phyloP scores from a whole-genome alignment of 2,888 invertebrate species.

The Ectemnius cavifrons region DNA sequence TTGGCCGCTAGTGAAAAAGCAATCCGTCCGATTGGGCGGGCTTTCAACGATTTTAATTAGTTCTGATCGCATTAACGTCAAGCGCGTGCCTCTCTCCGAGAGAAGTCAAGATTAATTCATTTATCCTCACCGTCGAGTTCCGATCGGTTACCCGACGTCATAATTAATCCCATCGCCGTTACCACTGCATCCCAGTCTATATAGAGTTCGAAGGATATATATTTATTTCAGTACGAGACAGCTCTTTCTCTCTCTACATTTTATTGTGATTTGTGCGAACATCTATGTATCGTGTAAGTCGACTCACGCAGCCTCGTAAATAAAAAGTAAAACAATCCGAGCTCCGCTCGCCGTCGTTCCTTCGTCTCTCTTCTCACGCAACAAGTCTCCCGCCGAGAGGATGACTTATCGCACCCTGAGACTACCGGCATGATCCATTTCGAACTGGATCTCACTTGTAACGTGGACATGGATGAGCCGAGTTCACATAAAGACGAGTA shows the following conservation, averaged over 20 bases:
- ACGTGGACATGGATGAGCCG: conserved; percentile 19
- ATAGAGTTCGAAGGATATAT: not conserved
- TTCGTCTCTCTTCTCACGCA: conserved; percentile 54
- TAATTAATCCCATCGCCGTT: conserved; percentile 1
- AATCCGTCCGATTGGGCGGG: conserved; percentile 30
- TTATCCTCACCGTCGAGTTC: not conserved
- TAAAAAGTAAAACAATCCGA: conserved; percentile 39
- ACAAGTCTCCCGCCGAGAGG: conserved; percentile 56
- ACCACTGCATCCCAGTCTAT: not conserved
- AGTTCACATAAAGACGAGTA: conserved; percentile 1
- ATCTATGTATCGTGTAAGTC: conserved; percentile 9
- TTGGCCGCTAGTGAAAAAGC: conserved; percentile 22
- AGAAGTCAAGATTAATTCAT: not conserved
- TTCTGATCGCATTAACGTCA: conserved; percentile 1
- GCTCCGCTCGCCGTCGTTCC: conserved; percentile 33
- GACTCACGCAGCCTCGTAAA: conserved; percentile 40
- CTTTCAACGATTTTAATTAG: not conserved
- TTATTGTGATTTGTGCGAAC: conserved; percentile 46
- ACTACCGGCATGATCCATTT: conserved; percentile 47
- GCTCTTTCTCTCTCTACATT: conserved; percentile 21
- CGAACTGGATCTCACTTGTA: conserved; percentile 30
- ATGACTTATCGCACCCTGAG: conserved; percentile 61
- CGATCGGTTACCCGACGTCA: not conserved
- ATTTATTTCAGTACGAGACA: not conserved
- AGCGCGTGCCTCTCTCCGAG: not conserved